Evolutionary conservation across 2,888 invertebrate species (phyloP).

Genomic region (Sarcophaga subvicina): DNA sequence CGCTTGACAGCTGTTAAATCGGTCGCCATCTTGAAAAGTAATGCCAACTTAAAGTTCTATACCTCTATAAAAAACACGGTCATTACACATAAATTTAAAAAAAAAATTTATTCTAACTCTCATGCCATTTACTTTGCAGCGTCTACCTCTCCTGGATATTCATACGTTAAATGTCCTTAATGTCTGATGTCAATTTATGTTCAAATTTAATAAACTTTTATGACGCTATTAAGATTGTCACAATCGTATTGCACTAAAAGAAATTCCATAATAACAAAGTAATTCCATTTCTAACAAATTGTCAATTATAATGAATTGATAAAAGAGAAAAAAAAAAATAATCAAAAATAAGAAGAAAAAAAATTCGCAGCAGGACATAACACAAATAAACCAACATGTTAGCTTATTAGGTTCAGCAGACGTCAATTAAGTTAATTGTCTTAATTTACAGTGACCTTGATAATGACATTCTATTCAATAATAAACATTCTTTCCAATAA

Average conservation of each 20-base stretch:
- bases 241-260: neutral
- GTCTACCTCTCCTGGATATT: neutral
- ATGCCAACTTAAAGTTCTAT: too few species aligned
- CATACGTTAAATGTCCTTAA: neutral
- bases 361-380: neutral
- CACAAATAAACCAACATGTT: conserved; percentile 1
- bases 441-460: neutral
- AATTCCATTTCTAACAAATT: neutral
- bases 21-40: too few species aligned
- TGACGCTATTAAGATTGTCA: conserved; percentile 1
- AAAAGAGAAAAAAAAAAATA: neutral
- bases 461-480: neutral
- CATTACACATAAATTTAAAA: conserved; percentile 3
- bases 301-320: neutral
- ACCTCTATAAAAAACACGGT: too few species aligned
- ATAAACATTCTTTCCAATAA: neutral
- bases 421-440: conserved; percentile 1
- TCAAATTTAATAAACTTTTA: neutral
- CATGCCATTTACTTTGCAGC: neutral
- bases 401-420: conserved; percentile 14
- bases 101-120: too few species aligned
- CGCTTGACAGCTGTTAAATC: too few species aligned
- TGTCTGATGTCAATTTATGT: conserved; percentile 1
- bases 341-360: neutral
- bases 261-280: conserved; percentile 3